A percentile compares a stretch with the other conserved stretches of the same genome.
Conservation (phyloP, 35 echinoderm and acorn worm genomes). For the Eucidaris tribuloides region DNA sequence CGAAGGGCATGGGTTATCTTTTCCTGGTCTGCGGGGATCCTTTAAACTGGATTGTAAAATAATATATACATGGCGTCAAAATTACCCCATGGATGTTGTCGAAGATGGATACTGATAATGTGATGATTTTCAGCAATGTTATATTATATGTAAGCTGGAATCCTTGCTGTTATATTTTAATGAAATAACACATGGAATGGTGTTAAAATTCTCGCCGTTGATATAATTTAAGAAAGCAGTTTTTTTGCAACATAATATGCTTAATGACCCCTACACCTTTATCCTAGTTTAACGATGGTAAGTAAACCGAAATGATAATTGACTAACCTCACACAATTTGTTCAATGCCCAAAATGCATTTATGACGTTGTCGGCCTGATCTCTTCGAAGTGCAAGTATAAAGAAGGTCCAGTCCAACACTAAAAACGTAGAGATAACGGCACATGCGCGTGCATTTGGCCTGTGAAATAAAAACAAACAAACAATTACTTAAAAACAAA, state of each 20-base stretch:
- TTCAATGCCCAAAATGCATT: constrained; percentile 32
- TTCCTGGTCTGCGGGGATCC: too few relatives aligned
- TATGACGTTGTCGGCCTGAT: constrained; percentile 7
- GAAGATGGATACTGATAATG: too few relatives aligned
- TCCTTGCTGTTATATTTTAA: background rate
- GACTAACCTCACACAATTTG: constrained; percentile 14
- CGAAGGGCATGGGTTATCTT: too few relatives aligned
- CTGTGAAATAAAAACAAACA: constrained; percentile 21
- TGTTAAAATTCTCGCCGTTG: background rate
- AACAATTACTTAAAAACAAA: too few relatives aligned
- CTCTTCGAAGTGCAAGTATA: background rate
- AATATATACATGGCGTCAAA: too few relatives aligned
- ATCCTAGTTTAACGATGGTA: background rate
- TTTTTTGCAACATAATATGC: too few relatives aligned
- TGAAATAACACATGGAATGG: background rate
- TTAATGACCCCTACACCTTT: too few relatives aligned
- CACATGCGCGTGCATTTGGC: constrained; percentile 47
- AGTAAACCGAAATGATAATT: constrained; percentile 4
- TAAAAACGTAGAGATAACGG: background rate
- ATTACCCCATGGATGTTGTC: too few relatives aligned
- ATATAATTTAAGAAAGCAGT: background rate
- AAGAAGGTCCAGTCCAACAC: constrained; percentile 12
- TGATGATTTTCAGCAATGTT: too few relatives aligned
- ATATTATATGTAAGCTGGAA: background rate
- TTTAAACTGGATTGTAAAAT: too few relatives aligned